These are phyloP conservation scores for Eueides isabella DNA, from an alignment of 1,140 invertebrate species.

Conservation along the genomic window DNA sequence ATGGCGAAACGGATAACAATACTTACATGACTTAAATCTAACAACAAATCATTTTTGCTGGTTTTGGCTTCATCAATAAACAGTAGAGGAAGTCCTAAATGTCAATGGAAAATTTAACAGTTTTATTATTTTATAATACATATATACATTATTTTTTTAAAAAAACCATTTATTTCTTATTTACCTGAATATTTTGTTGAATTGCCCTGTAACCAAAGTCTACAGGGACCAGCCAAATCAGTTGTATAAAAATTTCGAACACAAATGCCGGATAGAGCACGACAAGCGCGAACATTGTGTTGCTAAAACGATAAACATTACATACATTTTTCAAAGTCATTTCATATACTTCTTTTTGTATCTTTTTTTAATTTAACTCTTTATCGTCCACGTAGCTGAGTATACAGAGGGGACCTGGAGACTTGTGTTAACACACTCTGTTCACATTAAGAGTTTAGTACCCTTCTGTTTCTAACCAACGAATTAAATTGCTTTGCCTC, in stretches of 20 bases:
- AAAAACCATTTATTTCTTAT: not conserved
- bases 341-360: no score
- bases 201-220: constrained; percentile 62
- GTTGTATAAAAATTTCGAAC: constrained; percentile 59
- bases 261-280: constrained; percentile 54
- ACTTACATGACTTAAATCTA: not conserved
- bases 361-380: no score
- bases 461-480: no score
- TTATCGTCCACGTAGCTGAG: no score
- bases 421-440: no score
- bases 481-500: no score
- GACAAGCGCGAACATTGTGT: constrained; percentile 55
- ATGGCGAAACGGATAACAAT: not conserved
- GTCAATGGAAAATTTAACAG: not conserved
- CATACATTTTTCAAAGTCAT: not conserved
- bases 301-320: constrained; percentile 44
- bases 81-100: not conserved
- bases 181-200: constrained; percentile 47
- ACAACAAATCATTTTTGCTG: not conserved
- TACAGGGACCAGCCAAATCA: constrained; percentile 60
- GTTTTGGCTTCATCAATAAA: not conserved
- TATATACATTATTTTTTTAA: not conserved
- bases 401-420: no score
- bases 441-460: no score
- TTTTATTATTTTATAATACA: not conserved